phyloP scores from a whole-genome alignment of 2,888 invertebrate genomes.

The Notocelia uddmanniana region DNA sequence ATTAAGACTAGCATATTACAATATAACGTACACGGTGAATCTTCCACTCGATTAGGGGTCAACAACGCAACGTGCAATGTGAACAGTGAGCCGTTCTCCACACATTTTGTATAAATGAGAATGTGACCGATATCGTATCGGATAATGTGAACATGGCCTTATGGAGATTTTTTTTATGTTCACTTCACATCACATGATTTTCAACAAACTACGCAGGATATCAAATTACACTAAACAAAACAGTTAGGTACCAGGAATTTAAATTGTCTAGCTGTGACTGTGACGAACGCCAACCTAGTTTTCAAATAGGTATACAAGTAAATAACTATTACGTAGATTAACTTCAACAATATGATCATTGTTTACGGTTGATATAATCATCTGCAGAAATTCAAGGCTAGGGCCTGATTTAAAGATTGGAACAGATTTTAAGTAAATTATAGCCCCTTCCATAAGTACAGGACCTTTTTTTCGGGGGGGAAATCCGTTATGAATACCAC shows the following conservation, averaged over 20 bases:
- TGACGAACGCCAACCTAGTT: conserved; percentile 19
- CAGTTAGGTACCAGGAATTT: neutral
- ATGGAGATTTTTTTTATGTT: neutral
- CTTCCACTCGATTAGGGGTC: too few relatives aligned
- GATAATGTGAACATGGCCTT: too few relatives aligned
- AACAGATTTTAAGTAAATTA: neutral
- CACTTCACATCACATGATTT: neutral
- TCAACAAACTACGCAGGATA: neutral
- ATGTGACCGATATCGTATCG: too few relatives aligned
- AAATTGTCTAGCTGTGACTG: neutral
- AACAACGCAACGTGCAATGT: too few relatives aligned
- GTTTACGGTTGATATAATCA: neutral
- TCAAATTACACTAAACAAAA: neutral
- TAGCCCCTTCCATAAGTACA: too few relatives aligned
- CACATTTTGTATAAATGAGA: too few relatives aligned
- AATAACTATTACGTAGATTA: conserved; percentile 8
- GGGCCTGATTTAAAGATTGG: neutral
- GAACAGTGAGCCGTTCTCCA: too few relatives aligned
- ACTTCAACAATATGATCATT: neutral
- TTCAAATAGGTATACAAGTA: conserved; percentile 5
- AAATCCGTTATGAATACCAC: too few relatives aligned
- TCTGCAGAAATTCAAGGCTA: neutral
- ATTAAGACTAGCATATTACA: too few relatives aligned
- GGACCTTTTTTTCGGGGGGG: too few relatives aligned
- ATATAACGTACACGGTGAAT: too few relatives aligned